These are phyloP conservation scores for Polymixis flavicincta DNA, from an alignment of 2,888 invertebrate species.

Conservation along the genomic window DNA sequence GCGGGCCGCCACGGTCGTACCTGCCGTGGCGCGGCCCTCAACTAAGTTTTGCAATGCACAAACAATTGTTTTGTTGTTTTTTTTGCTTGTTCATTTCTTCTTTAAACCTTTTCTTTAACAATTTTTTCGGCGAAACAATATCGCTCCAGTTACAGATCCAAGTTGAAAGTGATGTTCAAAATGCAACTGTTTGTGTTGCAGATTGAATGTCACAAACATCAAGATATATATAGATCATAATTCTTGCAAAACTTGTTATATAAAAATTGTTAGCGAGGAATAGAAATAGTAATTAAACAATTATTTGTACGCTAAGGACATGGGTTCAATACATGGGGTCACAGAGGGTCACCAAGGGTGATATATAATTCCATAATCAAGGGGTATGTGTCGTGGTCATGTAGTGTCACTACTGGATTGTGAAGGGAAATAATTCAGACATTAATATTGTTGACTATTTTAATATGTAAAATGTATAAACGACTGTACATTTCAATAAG, in stretches of 20 bases:
- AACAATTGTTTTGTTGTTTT: slow-evolving; percentile 51
- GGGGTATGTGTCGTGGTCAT: slow-evolving; percentile 61
- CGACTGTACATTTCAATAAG: slow-evolving; percentile 87
- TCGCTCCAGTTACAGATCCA: slow-evolving; percentile 25
- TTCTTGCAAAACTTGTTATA: slow-evolving; percentile 83
- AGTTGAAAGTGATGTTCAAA: slow-evolving; percentile 39
- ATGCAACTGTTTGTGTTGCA: slow-evolving; percentile 46
- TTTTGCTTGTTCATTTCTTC: slow-evolving; percentile 37
- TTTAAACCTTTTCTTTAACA: slow-evolving; percentile 29
- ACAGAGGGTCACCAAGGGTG: slow-evolving; percentile 20
- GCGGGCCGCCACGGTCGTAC: slow-evolving; percentile 57
- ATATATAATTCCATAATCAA: slow-evolving; percentile 47
- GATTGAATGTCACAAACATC: slow-evolving; percentile 50
- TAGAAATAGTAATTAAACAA: slow-evolving; percentile 57
- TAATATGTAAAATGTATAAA: slow-evolving; percentile 88
- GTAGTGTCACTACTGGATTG: slow-evolving; percentile 68
- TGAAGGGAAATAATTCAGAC: slow-evolving; percentile 78
- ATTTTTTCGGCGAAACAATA: slow-evolving; percentile 7
- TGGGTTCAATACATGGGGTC: slow-evolving; percentile 49
- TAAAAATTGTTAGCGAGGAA: slow-evolving; percentile 79
- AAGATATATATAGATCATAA: slow-evolving; percentile 72
- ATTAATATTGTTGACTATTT: slow-evolving; percentile 84
- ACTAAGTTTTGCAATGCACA: slow-evolving; percentile 64
- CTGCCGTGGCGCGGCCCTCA: slow-evolving; percentile 49
- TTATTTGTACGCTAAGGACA: slow-evolving; percentile 60